These are phyloP conservation scores for Psococerastis gibbosa DNA, from an alignment of 2,888 invertebrate genomes.

Conservation along the genomic window DNA sequence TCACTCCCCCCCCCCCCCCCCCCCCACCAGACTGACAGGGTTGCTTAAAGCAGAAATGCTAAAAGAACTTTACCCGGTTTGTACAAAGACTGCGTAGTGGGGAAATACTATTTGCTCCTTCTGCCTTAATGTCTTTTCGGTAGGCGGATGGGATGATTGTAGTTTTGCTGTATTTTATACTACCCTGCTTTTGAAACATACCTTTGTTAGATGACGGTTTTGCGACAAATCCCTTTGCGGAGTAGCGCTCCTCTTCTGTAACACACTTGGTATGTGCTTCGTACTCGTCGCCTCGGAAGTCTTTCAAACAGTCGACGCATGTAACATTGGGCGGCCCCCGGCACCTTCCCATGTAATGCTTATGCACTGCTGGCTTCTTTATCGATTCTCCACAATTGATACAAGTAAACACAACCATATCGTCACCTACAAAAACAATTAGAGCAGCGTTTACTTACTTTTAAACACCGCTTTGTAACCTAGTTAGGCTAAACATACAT, in stretches of 20 bases:
- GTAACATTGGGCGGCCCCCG: constrained; percentile 50
- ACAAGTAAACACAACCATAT: constrained; percentile 89
- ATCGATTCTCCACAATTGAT: constrained; percentile 76
- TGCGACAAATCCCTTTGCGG: constrained; percentile 56
- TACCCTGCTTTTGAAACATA: no score
- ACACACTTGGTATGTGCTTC: constrained; percentile 66
- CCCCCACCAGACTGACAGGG: no score
- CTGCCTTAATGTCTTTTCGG: no score
- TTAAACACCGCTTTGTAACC: not conserved
- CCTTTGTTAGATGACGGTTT: constrained; percentile 53
- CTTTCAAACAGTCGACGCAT: constrained; percentile 87
- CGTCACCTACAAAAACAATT: no score
- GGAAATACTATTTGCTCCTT: no score
- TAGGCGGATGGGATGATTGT: no score
- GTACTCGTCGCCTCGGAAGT: constrained; percentile 58
- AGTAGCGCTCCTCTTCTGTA: constrained; percentile 72
- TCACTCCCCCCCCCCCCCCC: no score
- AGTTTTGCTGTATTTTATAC: no score
- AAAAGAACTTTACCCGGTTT: no score
- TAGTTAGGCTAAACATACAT: no score
- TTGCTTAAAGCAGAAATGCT: no score
- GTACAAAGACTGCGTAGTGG: no score
- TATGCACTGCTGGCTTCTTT: constrained; percentile 79
- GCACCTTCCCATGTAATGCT: constrained; percentile 33
- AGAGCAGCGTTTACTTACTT: not conserved